Base-by-base conservation (phyloP, 2,888 invertebrate species). In the Stictocephala bisonia region DNA sequence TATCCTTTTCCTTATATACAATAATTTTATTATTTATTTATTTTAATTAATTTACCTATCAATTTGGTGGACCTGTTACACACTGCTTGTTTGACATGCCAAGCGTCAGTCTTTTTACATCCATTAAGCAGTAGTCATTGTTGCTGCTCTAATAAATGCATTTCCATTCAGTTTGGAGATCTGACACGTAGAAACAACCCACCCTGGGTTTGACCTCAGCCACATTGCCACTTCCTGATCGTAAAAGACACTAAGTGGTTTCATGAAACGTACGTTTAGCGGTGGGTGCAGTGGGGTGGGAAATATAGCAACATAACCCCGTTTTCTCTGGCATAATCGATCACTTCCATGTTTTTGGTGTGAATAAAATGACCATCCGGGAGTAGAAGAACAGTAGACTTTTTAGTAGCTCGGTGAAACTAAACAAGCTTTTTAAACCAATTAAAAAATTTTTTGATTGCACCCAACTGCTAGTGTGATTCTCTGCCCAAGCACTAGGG, bases 331-430 rank as follows among this genome's bases (percentile, higher is more conserved):
- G 78, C 80, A 6, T 72, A 48, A 29, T 80, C 78, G 40, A 80
- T 72, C 0, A 81, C 66, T 29, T 76, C 77, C 20, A 79, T 67
- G 58, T 76, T 81, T 77, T 81, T 82, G 3, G 80, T 82, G 70
- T 82, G 81, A 27, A 79, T 79, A 3, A 78, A 73, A 72, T 84
- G 82, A 1, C 82, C 82, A 78, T 84, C 82, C n/a, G 83, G n/a
- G 75, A 48, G n/a, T n/a, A 83, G 72, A 6, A 83, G 72, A 11
- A 81, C 81, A 22, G 81, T 81, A 70, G 77, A 68, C 7, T 81
- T 80, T 73, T 77, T 76, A 7, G 80, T 75, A 35, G 81, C 78
- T 6, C 78, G 74, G 6, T 76, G 74, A 73, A 76, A 79, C 66
- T 77, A 77, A 71, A 80, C 80, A 71, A 81, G 81, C 71, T 78